Base-by-base conservation (phyloP, 2,888 invertebrate genomes). In the Heliconius ethilla region DNA sequence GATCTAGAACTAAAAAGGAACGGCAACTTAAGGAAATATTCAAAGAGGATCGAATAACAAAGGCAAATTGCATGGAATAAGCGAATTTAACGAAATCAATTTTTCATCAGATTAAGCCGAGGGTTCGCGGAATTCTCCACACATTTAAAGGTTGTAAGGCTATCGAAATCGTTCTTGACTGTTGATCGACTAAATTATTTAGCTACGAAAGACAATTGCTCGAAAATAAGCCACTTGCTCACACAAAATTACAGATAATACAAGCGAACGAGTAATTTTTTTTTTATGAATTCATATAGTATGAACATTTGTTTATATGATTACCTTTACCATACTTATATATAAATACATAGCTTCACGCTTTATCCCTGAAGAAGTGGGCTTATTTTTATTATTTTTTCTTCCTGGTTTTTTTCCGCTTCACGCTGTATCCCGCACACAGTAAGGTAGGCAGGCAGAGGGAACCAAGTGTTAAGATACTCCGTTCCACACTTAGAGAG, bases 31-130 rank as follows among this genome's bases (percentile, higher is more conserved):
- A 74, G 63, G 22, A 74, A n/a, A 74, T 74, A 74, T 74, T 74
- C 25, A 65, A 74, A 63, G 29, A 63, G 27, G 74, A 62, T 70
- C 45, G 45, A 45, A 63, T 27, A 82, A 82, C 79, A 79, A 76
- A 80, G 80, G 75, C 77, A 81, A 81, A 78, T 77, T 69, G 75
- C 45, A 74, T 62, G 70, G 70, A 75, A 79, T 77, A 77, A 79
- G 69, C 74, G 76, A 76, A 77, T 76, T 79, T 79, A 29, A 70
- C 67, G 51, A 73, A 76, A 76, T 79, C 78, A 67, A 79, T 79
- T 79, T 79, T 79, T 73, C 73, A 79, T 79, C 67, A 79, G 69
- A 75, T 79, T 37, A 73, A 76, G 62, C 62, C 63, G 75, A 73
- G 62, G 73, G 76, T 79, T 79, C 73, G 67, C 73, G 73, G 76